Evolutionary conservation across 2,888 invertebrate species (phyloP), one percentile per base, ranked within the genome.

Genomic region (Seladonia tumulorum): DNA sequence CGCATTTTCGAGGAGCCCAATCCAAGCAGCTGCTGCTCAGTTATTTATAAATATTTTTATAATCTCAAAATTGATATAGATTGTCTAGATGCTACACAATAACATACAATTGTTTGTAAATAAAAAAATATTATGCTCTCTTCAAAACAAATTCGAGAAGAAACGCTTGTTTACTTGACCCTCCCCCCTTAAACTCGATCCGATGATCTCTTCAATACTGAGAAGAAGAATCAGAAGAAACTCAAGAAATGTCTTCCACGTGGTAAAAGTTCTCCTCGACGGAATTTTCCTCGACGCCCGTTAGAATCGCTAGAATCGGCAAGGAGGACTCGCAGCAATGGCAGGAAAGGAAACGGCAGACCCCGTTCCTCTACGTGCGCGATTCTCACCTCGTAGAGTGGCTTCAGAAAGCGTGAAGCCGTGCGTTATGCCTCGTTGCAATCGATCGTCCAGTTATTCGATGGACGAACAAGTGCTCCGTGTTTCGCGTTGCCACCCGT

Each of bases 351-450:
- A 86, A 80, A 77, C 74, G 75, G 47, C 29, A 80, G 85, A 39
- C 79, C 82, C 49, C 72, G 76, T 76, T 86, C 82, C 76, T 82
- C 74, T 70, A 66, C 70, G 63, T 47, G 35, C 49, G 47, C 76
- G 79, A 82, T 90, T 90, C 88, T 90, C 90, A 88, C 90, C 90
- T 90, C 88, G 88, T 81, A 79, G 78, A 85, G 39, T 83, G 70
- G 85, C 88, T 89, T 87, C 90, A 91, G 92, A 92, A 92, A 92
- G 92, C 92, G 92, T 92, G 88, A 91, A 92, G 86, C 87, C 89
- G 81, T 70, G 79, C 75, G 88, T 76, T 57, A 86, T 81, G 90
- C 90, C 75, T 88, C 85, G 90, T 79, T 90, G 91, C 87, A 73
- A 76, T 80, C 81, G 82, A 89, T 89, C 89, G 89, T 84, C 85